Conservation (phyloP, 1,140 invertebrate genomes). For the Neodiprion virginianus region DNA sequence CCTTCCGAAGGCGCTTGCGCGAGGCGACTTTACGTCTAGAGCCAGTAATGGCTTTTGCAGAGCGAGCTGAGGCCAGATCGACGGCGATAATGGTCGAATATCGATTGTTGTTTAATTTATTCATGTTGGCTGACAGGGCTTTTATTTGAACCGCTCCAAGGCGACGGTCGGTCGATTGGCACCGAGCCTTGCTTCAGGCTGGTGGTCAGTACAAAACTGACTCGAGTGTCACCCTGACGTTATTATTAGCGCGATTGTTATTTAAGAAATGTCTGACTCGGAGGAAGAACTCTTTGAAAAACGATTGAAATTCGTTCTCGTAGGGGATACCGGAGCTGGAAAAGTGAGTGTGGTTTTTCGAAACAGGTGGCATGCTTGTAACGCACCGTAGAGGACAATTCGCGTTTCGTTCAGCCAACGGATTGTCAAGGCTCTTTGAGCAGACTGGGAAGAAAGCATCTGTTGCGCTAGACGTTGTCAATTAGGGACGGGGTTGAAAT, state of each 20-base stretch:
- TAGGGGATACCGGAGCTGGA: constrained; percentile 81
- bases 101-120: constrained; percentile 26
- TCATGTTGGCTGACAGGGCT: constrained; percentile 19
- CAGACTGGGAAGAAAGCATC: no score
- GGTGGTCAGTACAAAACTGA: neutral
- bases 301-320: constrained; percentile 79
- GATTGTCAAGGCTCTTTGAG: no score
- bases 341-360: constrained; percentile 70
- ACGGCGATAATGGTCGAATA: constrained; percentile 10
- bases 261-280: constrained; percentile 66
- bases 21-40: neutral
- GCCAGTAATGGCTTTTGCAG: neutral
- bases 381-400: no score
- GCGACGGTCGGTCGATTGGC: constrained; percentile 1
- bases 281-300: constrained; percentile 74
- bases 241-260: constrained; percentile 29
- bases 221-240: neutral
- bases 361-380: neutral
- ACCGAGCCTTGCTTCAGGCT: neutral
- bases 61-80: neutral
- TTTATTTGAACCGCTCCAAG: neutral
- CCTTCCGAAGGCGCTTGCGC: neutral
- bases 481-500: no score
- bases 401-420: no score
- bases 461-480: no score